A percentile compares a stretch with the other conserved stretches of the same genome.
These are phyloP conservation scores for Trachurus trachurus DNA, from an alignment of 2,797 vertebrate genomes.

Conservation along the genomic window DNA sequence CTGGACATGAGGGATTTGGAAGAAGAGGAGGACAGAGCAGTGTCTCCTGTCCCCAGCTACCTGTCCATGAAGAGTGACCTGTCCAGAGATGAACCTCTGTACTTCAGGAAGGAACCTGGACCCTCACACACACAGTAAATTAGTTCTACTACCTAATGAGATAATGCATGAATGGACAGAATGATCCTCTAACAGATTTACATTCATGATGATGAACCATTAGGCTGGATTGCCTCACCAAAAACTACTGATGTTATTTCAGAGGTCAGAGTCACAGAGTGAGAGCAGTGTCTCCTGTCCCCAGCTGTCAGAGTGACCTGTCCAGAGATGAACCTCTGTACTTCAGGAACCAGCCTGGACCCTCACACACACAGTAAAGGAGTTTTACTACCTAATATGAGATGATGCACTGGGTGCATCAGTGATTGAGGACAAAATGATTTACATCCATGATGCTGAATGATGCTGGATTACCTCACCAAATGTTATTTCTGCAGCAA, in stretches of 20 bases:
- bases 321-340: not conserved
- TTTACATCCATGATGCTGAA: too few relatives aligned
- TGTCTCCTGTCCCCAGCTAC: not conserved
- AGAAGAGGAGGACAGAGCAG: conserved; percentile 3
- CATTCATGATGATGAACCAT: too few relatives aligned
- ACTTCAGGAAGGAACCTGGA: not conserved
- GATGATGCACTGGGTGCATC: too few relatives aligned
- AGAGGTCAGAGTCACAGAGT: too few relatives aligned
- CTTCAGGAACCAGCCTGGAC: not conserved
- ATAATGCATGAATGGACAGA: too few relatives aligned
- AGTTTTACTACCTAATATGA: not conserved
- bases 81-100: not conserved
- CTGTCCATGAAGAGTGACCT: not conserved
- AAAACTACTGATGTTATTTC: too few relatives aligned
- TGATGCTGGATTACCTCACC: too few relatives aligned
- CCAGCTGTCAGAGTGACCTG: not conserved
- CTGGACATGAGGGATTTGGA: not conserved
- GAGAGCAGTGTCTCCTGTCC: not conserved
- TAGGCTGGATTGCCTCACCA: too few relatives aligned
- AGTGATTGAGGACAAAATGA: too few relatives aligned
- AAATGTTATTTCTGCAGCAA: too few relatives aligned
- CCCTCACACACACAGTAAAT: not conserved
- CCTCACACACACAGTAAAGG: not conserved
- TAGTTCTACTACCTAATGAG: not conserved
- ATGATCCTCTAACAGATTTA: too few relatives aligned